Evolutionary conservation across 2,113 vertebrate species (phyloP), one percentile per base, ranked within the genome.

Genomic region (Urocitellus parryii): DNA sequence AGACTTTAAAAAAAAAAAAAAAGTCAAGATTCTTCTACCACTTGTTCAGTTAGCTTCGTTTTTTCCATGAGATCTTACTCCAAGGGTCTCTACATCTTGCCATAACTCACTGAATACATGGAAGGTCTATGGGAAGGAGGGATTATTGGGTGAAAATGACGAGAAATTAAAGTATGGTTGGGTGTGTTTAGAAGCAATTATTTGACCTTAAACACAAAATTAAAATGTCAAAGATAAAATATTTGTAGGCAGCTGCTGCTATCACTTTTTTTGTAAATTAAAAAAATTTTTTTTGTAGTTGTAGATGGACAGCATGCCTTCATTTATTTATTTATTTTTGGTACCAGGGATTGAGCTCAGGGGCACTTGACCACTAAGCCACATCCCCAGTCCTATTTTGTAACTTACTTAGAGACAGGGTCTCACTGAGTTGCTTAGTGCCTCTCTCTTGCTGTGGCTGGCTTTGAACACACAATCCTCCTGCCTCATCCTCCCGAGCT

Each of bases 161-260:
- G 8, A 86, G 80, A 96, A 91, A 76, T 95, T 85, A 80, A 96
- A 94, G 85, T 82, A 79, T 22, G 53, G 2, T 34, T 9, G 86
- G 8, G 2, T 83, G 2, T 77, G 18, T 91, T 93, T 93, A n/a
- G 45, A 93, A 84, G 63, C 70, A 95, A 2, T 92, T 42, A 90
- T 24, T 61, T 89, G 32, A 8, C 24, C 39, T 70, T 90, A 74
- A 91, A 82, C 90, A 82, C 2, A 86, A 92, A 88, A 92, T 92
- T 95, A 72, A 93, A 96, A 70, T 77, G 51, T 86, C 48, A 82
- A 25, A 70, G 32, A 89, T 72, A 82, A 0, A 84, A 4, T 96
- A 53, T 72, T 17, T 82, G 34, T 88, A 13, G 77, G 27, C 7
- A 83, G 22, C 17, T 25, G 86, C 11, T 89, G 79, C 22, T 91